Evolutionary conservation across 92 coral and sea anemone genomes (phyloP).

Genomic region (Hydrozoanthus gracilis): DNA sequence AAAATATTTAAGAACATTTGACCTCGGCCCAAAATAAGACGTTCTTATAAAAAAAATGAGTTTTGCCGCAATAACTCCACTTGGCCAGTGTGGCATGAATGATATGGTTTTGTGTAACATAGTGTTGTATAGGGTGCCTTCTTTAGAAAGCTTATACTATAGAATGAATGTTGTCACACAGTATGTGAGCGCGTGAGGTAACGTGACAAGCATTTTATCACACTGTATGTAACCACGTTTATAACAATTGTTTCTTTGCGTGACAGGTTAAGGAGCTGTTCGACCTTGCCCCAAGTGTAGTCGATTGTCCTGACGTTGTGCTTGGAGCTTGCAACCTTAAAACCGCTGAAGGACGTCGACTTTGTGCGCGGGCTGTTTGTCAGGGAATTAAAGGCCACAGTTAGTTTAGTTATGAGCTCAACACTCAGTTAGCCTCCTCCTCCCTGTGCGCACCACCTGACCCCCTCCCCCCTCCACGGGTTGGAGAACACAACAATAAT

Average conservation of each 20-base stretch:
- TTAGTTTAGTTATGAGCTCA: neutral
- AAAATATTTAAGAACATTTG: no score
- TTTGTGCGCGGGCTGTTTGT: conserved; percentile 86
- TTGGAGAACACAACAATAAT: neutral
- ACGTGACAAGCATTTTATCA: no score
- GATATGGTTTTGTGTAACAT: no score
- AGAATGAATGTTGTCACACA: no score
- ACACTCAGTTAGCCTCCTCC: neutral
- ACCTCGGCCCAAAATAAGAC: no score
- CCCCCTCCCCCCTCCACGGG: neutral
- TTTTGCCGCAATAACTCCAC: no score
- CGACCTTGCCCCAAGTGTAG: conserved; percentile 76
- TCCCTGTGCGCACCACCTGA: neutral
- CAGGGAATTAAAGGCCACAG: conserved; percentile 50
- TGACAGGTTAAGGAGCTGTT: conserved; percentile 73
- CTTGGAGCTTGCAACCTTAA: conserved; percentile 83
- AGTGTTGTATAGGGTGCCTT: no score
- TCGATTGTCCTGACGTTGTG: conserved; percentile 78
- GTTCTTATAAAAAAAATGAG: no score
- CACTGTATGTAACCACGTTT: no score
- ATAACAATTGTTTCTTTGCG: neutral
- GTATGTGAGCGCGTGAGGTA: no score
- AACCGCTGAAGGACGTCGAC: conserved; percentile 72
- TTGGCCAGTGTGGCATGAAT: no score
- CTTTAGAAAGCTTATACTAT: no score